Evolutionary conservation across 2,888 invertebrate species (phyloP), one percentile per base, ranked within the genome.

Genomic region (Habroteleia sp.): DNA sequence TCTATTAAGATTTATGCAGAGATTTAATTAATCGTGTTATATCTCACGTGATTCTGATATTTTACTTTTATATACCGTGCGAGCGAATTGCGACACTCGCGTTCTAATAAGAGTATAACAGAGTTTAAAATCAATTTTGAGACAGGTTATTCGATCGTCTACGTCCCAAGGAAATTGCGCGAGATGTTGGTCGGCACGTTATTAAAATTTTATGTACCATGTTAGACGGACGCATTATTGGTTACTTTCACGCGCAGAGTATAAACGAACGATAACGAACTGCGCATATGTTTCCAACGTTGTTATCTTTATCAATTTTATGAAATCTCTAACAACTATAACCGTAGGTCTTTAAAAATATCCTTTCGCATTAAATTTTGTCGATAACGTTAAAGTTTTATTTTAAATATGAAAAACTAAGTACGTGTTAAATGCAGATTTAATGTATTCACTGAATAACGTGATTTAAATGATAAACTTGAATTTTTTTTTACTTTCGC

Each of bases 91-190:
- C 20, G 20, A 25, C 25, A 35, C 17, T 35, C 42, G 42, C 29
- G 27, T 65, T 27, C 23, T 65, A 65, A 54, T 65, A 65, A 54
- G 54, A 65, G 65, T 37, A 44, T 54, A 65, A 65, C 29, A 29
- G 29, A 54, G 29, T 65, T 54, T 54, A 46, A 54, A 54, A 65
- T 65, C 44, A 54, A 65, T 44, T 65, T 65, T 54, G 20, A 35
- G 29, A 20, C 41, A 17, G 54, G 37, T 65, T 54, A 65, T 33
- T 54, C 29, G 37, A 54, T 65, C 54, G 65, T 33, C 54, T 54
- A 23, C 27, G 48, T 50, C n/a, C 50, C 62, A 29, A 48, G 48
- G 29, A 50, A 63, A 63, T 50, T 39, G 41, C 14, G 23, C 41
- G 17, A 50, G 48, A 50, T 35, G 39, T 16, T 48, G 60, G 46